Conservation (phyloP, 2,888 invertebrate genomes). For the Lasiommata megera region DNA sequence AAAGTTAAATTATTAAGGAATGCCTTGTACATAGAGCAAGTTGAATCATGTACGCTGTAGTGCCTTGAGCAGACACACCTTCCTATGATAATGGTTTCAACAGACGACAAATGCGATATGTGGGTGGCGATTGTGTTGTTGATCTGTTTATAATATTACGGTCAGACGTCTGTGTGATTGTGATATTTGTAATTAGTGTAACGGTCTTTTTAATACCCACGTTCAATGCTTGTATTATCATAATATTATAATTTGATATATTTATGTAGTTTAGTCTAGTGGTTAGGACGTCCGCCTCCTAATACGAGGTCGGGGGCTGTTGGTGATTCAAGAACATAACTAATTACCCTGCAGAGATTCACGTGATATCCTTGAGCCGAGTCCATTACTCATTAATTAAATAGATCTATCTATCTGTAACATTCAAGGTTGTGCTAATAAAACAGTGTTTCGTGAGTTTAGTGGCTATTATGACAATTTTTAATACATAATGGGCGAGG, state of each 20-base stretch:
- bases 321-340: slow-evolving; percentile 2
- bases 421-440: slow-evolving; percentile 63
- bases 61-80: slow-evolving; percentile 41
- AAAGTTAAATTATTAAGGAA: slow-evolving; percentile 1
- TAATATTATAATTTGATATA: background rate
- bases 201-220: slow-evolving; percentile 13
- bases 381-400: slow-evolving; percentile 50
- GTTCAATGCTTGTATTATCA: background rate
- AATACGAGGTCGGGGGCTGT: too few species aligned
- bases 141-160: slow-evolving; percentile 18
- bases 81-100: slow-evolving; percentile 37
- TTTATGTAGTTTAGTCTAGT: too few species aligned
- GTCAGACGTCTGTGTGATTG: slow-evolving; percentile 14
- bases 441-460: slow-evolving; percentile 46
- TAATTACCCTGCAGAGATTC: slow-evolving; percentile 4
- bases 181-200: slow-evolving; percentile 23
- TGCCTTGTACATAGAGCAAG: slow-evolving; percentile 3
- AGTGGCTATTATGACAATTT: slow-evolving; percentile 57
- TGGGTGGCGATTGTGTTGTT: slow-evolving; percentile 33
- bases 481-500: slow-evolving; percentile 66
- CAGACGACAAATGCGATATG: slow-evolving; percentile 33
- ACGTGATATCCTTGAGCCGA: slow-evolving; percentile 33
- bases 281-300: too few species aligned
- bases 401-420: slow-evolving; percentile 45
- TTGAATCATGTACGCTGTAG: slow-evolving; percentile 16